Evolutionary conservation across 1,140 invertebrate species (phyloP).

Genomic region (Papilio machaon): DNA sequence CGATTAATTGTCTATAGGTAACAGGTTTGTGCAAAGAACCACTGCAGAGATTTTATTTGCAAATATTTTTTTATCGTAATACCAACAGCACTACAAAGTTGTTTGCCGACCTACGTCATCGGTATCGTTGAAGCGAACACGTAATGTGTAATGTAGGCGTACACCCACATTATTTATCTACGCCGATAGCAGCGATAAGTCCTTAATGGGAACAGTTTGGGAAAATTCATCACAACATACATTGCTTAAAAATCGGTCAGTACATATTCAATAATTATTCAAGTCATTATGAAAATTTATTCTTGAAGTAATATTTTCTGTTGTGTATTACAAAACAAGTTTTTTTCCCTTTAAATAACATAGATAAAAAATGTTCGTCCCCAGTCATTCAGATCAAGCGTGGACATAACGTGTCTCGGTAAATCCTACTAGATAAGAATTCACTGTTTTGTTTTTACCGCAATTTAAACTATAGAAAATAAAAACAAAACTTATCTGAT

Average conservation of each 20-base stretch:
- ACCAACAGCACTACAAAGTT: conserved; percentile 38
- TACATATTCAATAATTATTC: neutral
- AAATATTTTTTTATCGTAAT: conserved; percentile 40
- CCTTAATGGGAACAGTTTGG: conserved; percentile 7
- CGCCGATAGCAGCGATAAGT: conserved; percentile 29
- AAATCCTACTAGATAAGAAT: conserved; percentile 35
- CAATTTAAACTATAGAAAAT: conserved; percentile 17
- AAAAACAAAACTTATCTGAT: conserved; percentile 7
- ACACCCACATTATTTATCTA: conserved; percentile 45
- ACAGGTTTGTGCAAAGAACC: conserved; percentile 3
- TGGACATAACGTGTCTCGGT: conserved; percentile 39
- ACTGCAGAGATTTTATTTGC: conserved; percentile 31
- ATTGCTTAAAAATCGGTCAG: neutral
- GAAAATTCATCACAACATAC: conserved; percentile 1
- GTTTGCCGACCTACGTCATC: conserved; percentile 43
- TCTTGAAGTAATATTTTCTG: conserved; percentile 22
- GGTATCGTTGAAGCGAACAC: conserved; percentile 41
- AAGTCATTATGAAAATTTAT: conserved; percentile 10
- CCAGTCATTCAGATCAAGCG: conserved; percentile 39
- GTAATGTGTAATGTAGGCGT: conserved; percentile 37
- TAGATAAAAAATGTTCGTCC: conserved; percentile 37
- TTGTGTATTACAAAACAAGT: conserved; percentile 37
- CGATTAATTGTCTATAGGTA: neutral
- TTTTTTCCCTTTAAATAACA: conserved; percentile 38
- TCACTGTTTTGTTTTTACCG: conserved; percentile 20